Evolutionary conservation across 2,113 vertebrate species (phyloP).

Genomic region (Scomber scombrus): DNA sequence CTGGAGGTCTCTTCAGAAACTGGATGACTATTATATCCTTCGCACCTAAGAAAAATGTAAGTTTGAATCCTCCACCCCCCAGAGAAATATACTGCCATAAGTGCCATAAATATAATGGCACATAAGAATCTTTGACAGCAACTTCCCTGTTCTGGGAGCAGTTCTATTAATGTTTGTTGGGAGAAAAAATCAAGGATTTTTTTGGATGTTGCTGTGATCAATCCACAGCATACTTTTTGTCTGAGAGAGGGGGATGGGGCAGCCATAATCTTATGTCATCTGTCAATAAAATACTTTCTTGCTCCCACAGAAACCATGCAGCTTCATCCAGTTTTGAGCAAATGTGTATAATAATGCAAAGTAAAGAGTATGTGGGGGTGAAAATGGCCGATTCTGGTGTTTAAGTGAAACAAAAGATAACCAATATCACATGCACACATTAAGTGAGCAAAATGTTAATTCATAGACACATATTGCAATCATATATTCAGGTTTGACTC

Average conservation of each 20-base stretch:
- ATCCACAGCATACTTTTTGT: constrained; percentile 60
- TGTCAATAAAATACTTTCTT: constrained; percentile 67
- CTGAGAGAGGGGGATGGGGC: constrained; percentile 53
- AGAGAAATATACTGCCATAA: constrained; percentile 52
- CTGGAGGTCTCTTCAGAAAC: constrained; percentile 43
- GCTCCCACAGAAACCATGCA: constrained; percentile 51
- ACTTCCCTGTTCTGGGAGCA: constrained; percentile 59
- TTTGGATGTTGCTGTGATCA: constrained; percentile 66
- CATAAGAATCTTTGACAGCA: constrained; percentile 69
- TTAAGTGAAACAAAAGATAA: constrained; percentile 33
- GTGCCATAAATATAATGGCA: constrained; percentile 67
- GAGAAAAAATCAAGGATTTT: constrained; percentile 61
- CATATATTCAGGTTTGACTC: constrained; percentile 22
- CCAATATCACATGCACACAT: background rate
- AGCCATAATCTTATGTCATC: constrained; percentile 61
- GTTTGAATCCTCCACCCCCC: constrained; percentile 40
- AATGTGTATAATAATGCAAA: constrained; percentile 52
- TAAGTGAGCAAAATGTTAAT: constrained; percentile 2
- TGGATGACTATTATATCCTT: constrained; percentile 30
- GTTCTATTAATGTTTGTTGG: constrained; percentile 66
- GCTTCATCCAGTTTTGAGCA: constrained; percentile 32
- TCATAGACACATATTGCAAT: constrained; percentile 18
- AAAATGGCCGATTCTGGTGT: constrained; percentile 30
- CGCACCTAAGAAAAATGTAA: constrained; percentile 30
- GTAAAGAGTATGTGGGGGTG: constrained; percentile 25